Conservation (phyloP, 2,113 vertebrate species). For the Guaruba guarouba region DNA sequence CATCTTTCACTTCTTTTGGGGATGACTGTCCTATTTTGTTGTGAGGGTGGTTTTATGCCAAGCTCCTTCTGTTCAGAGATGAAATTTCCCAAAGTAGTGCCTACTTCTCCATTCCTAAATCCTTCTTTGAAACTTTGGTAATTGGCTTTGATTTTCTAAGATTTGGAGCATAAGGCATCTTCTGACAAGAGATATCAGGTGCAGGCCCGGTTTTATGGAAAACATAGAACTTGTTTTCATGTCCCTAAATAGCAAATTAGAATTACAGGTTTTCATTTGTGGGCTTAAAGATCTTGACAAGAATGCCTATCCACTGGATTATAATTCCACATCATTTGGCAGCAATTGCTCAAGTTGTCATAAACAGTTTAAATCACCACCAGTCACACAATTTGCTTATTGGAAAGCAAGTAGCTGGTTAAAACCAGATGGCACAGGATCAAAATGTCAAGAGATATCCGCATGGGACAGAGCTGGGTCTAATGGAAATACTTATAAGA, state of each 20-base stretch:
- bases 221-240: not conserved
- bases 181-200: not conserved
- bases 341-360: not conserved
- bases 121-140: not conserved
- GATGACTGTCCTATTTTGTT: not conserved
- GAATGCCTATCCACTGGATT: not conserved
- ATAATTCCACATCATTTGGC: slow-evolving; percentile 4
- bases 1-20: not conserved
- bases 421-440: not conserved
- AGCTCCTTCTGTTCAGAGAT: not conserved
- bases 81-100: not conserved
- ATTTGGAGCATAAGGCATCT: not conserved
- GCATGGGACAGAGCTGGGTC: not conserved
- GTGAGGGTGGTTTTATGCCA: not conserved
- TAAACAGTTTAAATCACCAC: slow-evolving; percentile 11
- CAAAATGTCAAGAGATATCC: not conserved
- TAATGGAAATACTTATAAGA: not conserved
- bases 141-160: not conserved
- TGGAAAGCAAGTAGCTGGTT: not conserved
- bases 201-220: not conserved
- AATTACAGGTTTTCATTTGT: slow-evolving; percentile 3
- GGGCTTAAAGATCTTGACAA: not conserved
- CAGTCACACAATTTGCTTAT: not conserved
- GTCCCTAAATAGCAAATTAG: not conserved
- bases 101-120: not conserved